Evolutionary conservation across 1,140 invertebrate genomes (phyloP).

Genomic region (Grapholita molesta): DNA sequence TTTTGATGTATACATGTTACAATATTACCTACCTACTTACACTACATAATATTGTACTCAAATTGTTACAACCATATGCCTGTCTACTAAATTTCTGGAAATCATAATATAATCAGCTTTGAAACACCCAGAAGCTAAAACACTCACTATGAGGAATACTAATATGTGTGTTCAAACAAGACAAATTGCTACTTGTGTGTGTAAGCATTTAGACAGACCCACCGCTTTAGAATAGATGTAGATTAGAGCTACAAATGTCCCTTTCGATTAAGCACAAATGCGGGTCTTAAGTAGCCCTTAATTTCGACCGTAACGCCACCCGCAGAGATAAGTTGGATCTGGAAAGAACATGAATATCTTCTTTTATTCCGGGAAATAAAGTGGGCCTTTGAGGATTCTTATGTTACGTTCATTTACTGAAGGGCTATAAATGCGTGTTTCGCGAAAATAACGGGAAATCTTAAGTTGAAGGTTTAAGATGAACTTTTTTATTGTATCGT

Average conservation of each 20-base stretch:
- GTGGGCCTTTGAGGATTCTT: not conserved
- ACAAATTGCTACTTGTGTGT: no score
- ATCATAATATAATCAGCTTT: no score
- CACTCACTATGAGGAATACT: no score
- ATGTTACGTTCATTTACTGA: conserved; percentile 2
- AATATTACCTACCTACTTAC: no score
- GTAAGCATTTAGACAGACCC: not conserved
- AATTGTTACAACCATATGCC: no score
- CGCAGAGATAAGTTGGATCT: not conserved
- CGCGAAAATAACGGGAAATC: not conserved
- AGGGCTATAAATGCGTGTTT: not conserved
- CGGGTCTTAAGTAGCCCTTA: conserved; percentile 10
- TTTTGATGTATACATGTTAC: no score
- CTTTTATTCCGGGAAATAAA: conserved; percentile 5
- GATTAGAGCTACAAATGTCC: conserved; percentile 11
- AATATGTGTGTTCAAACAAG: no score
- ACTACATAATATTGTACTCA: no score
- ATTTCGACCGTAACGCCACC: not conserved
- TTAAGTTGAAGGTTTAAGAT: not conserved
- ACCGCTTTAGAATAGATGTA: not conserved
- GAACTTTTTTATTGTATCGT: not conserved
- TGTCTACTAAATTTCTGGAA: no score
- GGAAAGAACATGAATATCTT: not conserved
- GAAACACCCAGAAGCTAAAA: no score
- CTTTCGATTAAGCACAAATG: conserved; percentile 1